Conservation (phyloP, 2,797 vertebrate species). For the Lindbergichthys nudifrons region DNA sequence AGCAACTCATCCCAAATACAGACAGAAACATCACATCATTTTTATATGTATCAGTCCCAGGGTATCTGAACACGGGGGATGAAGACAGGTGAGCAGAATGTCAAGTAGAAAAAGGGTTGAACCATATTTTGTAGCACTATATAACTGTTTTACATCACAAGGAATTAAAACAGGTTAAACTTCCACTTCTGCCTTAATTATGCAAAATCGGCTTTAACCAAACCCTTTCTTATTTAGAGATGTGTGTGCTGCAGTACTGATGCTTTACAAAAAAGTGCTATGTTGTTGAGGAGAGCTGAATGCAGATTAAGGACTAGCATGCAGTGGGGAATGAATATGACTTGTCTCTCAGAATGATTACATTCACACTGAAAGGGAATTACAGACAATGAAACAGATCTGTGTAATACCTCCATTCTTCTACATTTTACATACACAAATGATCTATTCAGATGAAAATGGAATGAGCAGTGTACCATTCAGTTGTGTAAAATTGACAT, state of each 20-base stretch:
- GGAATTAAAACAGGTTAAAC: constrained; percentile 73
- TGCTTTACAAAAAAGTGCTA: constrained; percentile 68
- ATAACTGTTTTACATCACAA: constrained; percentile 56
- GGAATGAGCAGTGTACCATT: constrained; percentile 82
- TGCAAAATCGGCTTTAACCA: constrained; percentile 69
- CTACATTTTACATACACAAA: constrained; percentile 83
- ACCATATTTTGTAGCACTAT: constrained; percentile 59
- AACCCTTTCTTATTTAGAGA: constrained; percentile 74
- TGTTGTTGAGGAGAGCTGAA: constrained; percentile 73
- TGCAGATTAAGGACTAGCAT: constrained; percentile 80
- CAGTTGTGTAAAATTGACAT: constrained; percentile 83
- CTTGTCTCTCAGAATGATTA: constrained; percentile 81
- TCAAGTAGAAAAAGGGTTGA: constrained; percentile 73
- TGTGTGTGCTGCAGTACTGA: constrained; percentile 50
- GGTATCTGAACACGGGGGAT: constrained; percentile 71
- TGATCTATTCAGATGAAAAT: constrained; percentile 84
- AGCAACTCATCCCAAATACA: constrained; percentile 82
- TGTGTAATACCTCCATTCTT: constrained; percentile 84
- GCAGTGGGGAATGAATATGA: constrained; percentile 77
- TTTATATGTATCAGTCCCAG: constrained; percentile 79
- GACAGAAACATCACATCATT: constrained; percentile 81
- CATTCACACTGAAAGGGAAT: constrained; percentile 80
- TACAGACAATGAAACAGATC: constrained; percentile 84
- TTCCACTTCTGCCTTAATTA: constrained; percentile 69
- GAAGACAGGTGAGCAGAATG: constrained; percentile 82